A percentile compares a stretch with the other conserved stretches of the same genome.
phyloP scores from a whole-genome alignment of 2,113 vertebrate species.

The Tetraodon nigroviridis region DNA sequence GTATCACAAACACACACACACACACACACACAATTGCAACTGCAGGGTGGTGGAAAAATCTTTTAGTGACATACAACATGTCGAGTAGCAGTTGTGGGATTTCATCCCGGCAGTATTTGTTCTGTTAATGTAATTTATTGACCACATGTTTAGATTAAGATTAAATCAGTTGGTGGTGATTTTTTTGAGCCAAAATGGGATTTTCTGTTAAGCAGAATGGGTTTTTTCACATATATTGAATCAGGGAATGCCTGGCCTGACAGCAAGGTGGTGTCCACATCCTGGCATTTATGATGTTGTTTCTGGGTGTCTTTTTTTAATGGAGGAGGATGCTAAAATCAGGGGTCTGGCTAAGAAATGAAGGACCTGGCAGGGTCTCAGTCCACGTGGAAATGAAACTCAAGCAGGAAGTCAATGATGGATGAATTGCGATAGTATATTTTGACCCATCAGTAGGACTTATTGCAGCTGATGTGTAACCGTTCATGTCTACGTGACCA shows the following conservation, averaged over 20 bases:
- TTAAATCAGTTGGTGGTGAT: conserved; percentile 1
- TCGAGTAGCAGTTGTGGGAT: conserved; percentile 7
- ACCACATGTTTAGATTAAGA: conserved; percentile 19
- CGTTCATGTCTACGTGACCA: not conserved
- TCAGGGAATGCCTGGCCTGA: conserved; percentile 51
- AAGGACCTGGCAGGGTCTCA: conserved; percentile 4
- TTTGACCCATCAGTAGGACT: no score
- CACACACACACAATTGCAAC: conserved; percentile 19
- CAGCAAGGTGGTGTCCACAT: conserved; percentile 54
- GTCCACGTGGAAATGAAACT: conserved; percentile 2
- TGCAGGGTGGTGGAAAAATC: conserved; percentile 38
- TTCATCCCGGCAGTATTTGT: conserved; percentile 21
- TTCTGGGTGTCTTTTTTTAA: conserved; percentile 36
- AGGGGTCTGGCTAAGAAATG: conserved; percentile 24
- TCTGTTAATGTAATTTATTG: conserved; percentile 23
- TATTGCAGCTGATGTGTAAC: not conserved
- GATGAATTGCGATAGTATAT: no score
- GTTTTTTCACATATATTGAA: conserved; percentile 37
- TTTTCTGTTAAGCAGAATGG: conserved; percentile 22
- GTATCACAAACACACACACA: conserved; percentile 24
- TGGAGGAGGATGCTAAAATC: conserved; percentile 41
- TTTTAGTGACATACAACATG: conserved; percentile 39
- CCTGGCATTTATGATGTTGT: conserved; percentile 35
- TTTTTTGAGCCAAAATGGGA: conserved; percentile 14
- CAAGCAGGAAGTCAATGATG: conserved; percentile 2